Percentiles rank a stretch among this genome's conserved stretches.
These are phyloP conservation scores for Holacanthus passer DNA, from an alignment of 2,113 vertebrate genomes.

Conservation along the genomic window DNA sequence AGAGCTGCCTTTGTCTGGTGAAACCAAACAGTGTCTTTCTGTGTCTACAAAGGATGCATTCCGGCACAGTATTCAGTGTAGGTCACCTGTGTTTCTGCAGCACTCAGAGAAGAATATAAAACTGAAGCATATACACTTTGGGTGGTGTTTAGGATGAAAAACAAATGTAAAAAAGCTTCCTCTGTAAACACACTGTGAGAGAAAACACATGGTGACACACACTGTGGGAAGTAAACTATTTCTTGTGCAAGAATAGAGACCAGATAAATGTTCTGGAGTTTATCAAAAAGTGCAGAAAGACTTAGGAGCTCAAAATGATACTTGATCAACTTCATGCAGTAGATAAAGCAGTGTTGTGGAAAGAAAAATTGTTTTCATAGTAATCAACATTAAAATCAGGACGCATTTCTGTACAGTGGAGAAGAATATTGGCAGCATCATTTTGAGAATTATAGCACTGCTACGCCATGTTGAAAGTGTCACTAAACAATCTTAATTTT, in stretches of 20 bases:
- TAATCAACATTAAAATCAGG: neutral
- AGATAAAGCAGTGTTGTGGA: neutral
- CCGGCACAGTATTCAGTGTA: no score
- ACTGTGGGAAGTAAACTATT: neutral
- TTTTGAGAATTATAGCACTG: neutral
- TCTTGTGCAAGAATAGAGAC: neutral
- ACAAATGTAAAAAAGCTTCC: neutral
- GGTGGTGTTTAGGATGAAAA: no score
- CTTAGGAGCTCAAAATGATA: neutral
- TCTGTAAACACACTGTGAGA: neutral
- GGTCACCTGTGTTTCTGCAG: neutral
- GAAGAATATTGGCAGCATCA: no score
- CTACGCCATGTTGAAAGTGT: neutral
- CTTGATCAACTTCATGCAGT: neutral
- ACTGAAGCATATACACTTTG: neutral
- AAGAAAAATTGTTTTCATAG: neutral
- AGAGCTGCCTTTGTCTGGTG: constrained; percentile 96
- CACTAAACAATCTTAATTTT: neutral
- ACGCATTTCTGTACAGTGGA: no score
- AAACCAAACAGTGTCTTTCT: constrained; percentile 23
- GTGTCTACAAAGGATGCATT: neutral
- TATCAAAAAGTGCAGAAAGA: neutral
- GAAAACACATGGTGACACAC: neutral
- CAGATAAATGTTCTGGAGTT: neutral
- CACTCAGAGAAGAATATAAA: neutral